Conservation (phyloP, 2,888 invertebrate species). For the Sminthurides aquaticus region DNA sequence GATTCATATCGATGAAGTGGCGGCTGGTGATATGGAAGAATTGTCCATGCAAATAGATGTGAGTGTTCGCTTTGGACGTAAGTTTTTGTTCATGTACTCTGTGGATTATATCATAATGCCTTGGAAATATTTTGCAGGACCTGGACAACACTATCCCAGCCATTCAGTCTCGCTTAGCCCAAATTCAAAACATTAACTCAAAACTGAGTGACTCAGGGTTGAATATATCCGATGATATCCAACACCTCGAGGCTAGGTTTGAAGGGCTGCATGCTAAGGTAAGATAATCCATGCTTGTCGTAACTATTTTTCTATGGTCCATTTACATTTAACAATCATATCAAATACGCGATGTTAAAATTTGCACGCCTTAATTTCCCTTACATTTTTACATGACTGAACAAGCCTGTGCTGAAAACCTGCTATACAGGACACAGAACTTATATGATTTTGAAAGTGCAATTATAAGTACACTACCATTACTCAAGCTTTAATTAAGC, state of each 20-base stretch:
- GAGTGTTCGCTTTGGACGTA: too few species aligned
- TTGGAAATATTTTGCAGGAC: slow-evolving; percentile 9
- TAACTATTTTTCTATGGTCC: background rate
- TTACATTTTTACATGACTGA: background rate
- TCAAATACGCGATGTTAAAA: background rate
- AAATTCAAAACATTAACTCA: slow-evolving; percentile 16
- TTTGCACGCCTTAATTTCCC: background rate
- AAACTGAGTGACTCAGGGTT: slow-evolving; percentile 16
- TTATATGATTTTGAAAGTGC: too few species aligned
- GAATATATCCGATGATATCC: slow-evolving; percentile 13
- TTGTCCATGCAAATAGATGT: slow-evolving; percentile 83
- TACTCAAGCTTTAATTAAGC: too few species aligned
- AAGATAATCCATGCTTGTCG: background rate
- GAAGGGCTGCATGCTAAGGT: slow-evolving; percentile 21
- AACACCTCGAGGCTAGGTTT: slow-evolving; percentile 18
- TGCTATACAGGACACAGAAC: too few species aligned
- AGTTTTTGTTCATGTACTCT: too few species aligned
- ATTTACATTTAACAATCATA: too few species aligned
- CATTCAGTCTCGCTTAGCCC: slow-evolving; percentile 17
- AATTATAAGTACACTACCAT: too few species aligned
- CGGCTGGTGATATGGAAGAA: slow-evolving; percentile 79
- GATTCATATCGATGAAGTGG: slow-evolving; percentile 58
- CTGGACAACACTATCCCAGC: slow-evolving; percentile 23
- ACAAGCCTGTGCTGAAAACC: too few species aligned
- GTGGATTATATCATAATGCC: too few species aligned